A percentile compares a stretch with the other conserved stretches of the same genome.
Evolutionary conservation across 2,797 vertebrate genomes (phyloP).

Genomic region (Fundulus diaphanus): DNA sequence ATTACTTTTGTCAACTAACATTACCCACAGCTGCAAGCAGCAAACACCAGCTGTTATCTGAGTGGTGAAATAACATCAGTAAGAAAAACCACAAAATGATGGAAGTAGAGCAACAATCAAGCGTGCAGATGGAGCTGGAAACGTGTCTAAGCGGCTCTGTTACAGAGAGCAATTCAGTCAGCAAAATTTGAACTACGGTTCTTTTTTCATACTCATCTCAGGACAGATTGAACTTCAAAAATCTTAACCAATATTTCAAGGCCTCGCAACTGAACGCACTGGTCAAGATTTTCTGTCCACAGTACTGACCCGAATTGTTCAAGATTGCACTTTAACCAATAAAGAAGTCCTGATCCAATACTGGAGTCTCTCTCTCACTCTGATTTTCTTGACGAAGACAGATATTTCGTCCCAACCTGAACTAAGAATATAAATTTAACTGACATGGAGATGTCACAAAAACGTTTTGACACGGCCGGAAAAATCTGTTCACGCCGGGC

Average conservation of each 20-base stretch:
- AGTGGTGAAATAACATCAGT: not conserved
- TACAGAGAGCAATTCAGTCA: not conserved
- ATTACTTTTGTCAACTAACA: slow-evolving; percentile 23
- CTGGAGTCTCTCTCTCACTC: not conserved
- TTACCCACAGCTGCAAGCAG: slow-evolving; percentile 26
- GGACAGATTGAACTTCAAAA: not conserved
- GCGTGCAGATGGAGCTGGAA: not conserved
- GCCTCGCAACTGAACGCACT: not conserved
- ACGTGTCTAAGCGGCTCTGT: not conserved
- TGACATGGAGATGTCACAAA: not conserved
- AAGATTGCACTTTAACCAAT: too few relatives aligned
- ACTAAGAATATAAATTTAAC: not conserved
- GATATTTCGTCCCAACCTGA: not conserved
- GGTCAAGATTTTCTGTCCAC: not conserved
- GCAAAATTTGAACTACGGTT: not conserved
- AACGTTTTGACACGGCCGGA: not conserved
- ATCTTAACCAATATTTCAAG: not conserved
- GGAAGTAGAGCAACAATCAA: not conserved
- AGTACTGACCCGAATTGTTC: not conserved
- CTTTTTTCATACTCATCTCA: not conserved
- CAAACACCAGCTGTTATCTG: slow-evolving; percentile 44
- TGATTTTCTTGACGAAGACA: not conserved
- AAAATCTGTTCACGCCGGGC: not conserved
- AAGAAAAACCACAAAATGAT: slow-evolving; percentile 7
- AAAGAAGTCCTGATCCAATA: not conserved